A percentile compares a stretch with the other conserved stretches of the same genome.
phyloP scores from a whole-genome alignment of 2,113 vertebrate genomes.

The Lepus timidus region DNA sequence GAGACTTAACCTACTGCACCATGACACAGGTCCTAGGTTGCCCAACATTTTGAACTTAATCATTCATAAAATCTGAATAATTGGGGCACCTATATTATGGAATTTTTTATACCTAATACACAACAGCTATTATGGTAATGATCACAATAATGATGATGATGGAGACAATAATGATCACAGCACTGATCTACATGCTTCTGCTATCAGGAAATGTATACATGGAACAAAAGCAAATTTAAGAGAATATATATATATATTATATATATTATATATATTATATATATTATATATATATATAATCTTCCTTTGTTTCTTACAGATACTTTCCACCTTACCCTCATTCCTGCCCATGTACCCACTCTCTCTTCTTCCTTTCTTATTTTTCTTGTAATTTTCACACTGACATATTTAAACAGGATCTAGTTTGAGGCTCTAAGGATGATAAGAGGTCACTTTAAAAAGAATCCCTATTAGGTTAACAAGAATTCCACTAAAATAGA shows the following conservation, averaged over 20 bases:
- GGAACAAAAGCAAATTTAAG: background rate
- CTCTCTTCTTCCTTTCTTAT: background rate
- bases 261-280: too few relatives aligned
- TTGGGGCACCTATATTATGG: background rate
- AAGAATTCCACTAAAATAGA: too few relatives aligned
- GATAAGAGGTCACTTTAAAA: too few relatives aligned
- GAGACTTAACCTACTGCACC: too few relatives aligned
- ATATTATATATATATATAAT: background rate
- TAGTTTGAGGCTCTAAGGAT: too few relatives aligned
- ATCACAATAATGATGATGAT: too few relatives aligned
- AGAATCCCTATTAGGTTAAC: too few relatives aligned
- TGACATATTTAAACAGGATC: too few relatives aligned
- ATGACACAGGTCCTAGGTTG: too few relatives aligned
- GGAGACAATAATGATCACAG: background rate
- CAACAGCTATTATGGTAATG: background rate
- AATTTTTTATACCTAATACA: constrained; percentile 5
- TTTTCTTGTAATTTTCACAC: too few relatives aligned
- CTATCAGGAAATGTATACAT: background rate
- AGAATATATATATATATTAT: too few relatives aligned
- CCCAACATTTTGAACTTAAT: background rate
- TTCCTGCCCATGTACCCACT: background rate
- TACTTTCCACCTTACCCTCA: too few relatives aligned
- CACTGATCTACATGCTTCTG: background rate
- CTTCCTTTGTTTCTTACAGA: background rate
- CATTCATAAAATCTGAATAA: background rate